Evolutionary conservation across 2,113 vertebrate genomes (phyloP).

Genomic region (Otis tarda): DNA sequence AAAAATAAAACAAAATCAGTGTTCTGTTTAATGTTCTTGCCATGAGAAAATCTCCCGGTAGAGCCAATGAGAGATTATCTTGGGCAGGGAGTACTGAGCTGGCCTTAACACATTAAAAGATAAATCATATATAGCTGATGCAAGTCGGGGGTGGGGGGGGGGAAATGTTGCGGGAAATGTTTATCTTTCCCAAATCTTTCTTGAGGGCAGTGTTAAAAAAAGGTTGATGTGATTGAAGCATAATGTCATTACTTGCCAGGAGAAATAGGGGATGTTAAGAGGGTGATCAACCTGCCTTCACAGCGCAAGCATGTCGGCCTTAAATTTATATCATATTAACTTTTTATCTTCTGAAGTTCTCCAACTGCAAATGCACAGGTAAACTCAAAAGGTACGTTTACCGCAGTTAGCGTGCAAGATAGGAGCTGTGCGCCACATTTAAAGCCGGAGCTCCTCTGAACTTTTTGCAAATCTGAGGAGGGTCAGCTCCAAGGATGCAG

Average conservation of each 20-base stretch:
- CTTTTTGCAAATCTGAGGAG: background rate
- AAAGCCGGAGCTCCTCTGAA: background rate
- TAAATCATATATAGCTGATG: constrained; percentile 53
- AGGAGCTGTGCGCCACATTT: background rate
- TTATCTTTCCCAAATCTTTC: constrained; percentile 62
- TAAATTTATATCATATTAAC: background rate
- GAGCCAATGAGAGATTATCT: constrained; percentile 56
- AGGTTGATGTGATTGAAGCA: constrained; percentile 48
- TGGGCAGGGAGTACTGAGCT: constrained; percentile 10
- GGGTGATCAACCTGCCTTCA: constrained; percentile 42
- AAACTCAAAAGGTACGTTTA: background rate
- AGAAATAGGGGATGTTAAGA: constrained; percentile 44
- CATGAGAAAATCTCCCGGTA: background rate
- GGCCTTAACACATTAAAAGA: constrained; percentile 47
- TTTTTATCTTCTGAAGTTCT: constrained; percentile 16
- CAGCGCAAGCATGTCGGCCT: background rate
- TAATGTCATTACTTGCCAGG: constrained; percentile 44
- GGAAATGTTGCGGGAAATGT: background rate
- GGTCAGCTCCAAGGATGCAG: background rate
- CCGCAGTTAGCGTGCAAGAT: background rate
- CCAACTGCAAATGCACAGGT: background rate
- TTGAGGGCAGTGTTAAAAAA: constrained; percentile 54
- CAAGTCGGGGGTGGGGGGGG: accelerated
- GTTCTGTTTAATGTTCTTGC: constrained; percentile 21
- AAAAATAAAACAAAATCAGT: background rate